phyloP scores from a whole-genome alignment of 2,888 invertebrate genomes.

The Teleiodes luculella region DNA sequence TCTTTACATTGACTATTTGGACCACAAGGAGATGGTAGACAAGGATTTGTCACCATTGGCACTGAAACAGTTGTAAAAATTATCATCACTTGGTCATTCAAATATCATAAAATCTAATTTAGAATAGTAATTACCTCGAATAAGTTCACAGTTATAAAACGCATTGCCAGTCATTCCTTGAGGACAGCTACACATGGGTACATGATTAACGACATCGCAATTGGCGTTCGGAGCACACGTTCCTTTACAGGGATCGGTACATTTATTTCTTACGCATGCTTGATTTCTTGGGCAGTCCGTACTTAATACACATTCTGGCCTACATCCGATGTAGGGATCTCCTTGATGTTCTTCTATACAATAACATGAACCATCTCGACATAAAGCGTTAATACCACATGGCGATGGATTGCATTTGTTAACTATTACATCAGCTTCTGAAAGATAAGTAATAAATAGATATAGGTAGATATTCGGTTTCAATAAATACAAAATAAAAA shows the following conservation, averaged over 20 bases:
- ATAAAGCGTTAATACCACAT: conserved; percentile 81
- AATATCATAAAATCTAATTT: too few species aligned
- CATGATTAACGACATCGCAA: conserved; percentile 85
- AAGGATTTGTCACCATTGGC: conserved; percentile 77
- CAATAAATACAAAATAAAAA: background rate
- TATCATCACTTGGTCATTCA: too few species aligned
- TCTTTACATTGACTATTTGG: conserved; percentile 85
- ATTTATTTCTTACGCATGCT: conserved; percentile 83
- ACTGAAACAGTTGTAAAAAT: conserved; percentile 39
- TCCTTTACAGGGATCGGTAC: conserved; percentile 83
- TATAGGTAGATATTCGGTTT: background rate
- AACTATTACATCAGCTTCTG: conserved; percentile 42
- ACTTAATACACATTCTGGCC: conserved; percentile 84
- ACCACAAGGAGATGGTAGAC: conserved; percentile 86
- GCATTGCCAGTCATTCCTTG: conserved; percentile 84
- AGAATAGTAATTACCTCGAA: conserved; percentile 52
- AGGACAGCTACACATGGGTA: conserved; percentile 85
- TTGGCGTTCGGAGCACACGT: conserved; percentile 84
- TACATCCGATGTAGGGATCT: conserved; percentile 83
- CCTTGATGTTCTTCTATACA: conserved; percentile 81
- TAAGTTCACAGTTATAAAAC: conserved; percentile 79
- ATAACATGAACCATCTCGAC: conserved; percentile 77
- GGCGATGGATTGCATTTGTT: conserved; percentile 81
- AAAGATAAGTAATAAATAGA: conserved; percentile 19
- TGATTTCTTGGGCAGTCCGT: conserved; percentile 81